phyloP scores from a whole-genome alignment of 2,888 invertebrate genomes.

The Lasius platythorax region DNA sequence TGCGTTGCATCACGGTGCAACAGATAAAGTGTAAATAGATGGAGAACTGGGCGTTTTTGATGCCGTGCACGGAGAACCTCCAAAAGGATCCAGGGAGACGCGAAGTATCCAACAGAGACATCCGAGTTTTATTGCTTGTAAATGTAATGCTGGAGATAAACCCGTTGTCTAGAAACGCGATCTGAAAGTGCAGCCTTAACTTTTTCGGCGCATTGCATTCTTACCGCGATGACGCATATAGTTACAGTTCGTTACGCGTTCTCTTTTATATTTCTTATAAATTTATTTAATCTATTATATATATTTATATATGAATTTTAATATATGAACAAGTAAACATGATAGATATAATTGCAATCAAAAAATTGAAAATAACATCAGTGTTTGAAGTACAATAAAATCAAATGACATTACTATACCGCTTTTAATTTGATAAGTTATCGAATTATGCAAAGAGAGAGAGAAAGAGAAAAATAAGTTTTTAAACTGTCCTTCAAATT shows the following conservation, averaged over 20 bases:
- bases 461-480: neutral
- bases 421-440: neutral
- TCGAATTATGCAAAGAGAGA: neutral
- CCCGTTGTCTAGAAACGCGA: neutral
- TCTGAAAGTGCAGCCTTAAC: neutral
- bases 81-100: slow-evolving; percentile 19
- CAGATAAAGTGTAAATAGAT: slow-evolving; percentile 63
- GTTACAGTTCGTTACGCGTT: neutral
- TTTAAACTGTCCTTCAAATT: neutral
- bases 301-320: too few species aligned
- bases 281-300: neutral
- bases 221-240: neutral
- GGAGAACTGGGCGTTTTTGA: slow-evolving; percentile 16
- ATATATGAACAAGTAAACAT: neutral
- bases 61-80: slow-evolving; percentile 19
- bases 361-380: neutral
- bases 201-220: neutral
- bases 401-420: neutral
- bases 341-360: neutral
- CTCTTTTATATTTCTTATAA: neutral
- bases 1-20: slow-evolving; percentile 64
- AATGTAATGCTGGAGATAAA: slow-evolving; percentile 24
- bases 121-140: slow-evolving; percentile 34
- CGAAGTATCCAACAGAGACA: slow-evolving; percentile 8
- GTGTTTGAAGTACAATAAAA: neutral